These are phyloP conservation scores for Lasioglossum calceatum DNA, from an alignment of 2,888 invertebrate species.

Conservation along the genomic window DNA sequence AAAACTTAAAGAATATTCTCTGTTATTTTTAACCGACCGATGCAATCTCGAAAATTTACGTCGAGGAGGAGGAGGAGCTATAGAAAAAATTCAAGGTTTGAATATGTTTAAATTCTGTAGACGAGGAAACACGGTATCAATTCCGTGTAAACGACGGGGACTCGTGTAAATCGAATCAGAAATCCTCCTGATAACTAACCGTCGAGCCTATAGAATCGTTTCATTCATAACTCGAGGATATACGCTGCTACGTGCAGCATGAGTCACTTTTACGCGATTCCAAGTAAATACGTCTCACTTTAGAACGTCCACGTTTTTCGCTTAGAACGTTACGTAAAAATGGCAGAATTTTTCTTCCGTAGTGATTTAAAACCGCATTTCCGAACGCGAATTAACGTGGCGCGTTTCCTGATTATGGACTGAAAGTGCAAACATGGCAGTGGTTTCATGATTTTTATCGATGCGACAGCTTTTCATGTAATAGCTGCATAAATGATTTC, in stretches of 20 bases:
- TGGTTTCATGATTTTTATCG: background rate
- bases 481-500: background rate
- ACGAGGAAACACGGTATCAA: background rate
- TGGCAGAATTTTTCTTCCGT: background rate
- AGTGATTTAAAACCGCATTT: background rate
- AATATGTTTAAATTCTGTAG: background rate
- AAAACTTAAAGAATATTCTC: background rate
- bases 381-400: background rate
- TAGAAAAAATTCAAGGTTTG: background rate
- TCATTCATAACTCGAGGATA: conserved; percentile 57
- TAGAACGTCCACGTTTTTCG: background rate
- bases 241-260: conserved; percentile 34
- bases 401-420: background rate
- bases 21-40: background rate
- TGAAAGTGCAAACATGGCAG: background rate
- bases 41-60: background rate
- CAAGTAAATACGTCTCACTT: conserved; percentile 25
- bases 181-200: conserved; percentile 43
- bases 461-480: background rate
- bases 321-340: conserved; percentile 9
- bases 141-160: background rate
- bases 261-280: conserved; percentile 55
- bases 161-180: conserved; percentile 35
- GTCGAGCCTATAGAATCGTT: conserved; percentile 43
- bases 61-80: background rate